A percentile compares a stretch with the other conserved stretches of the same genome.
phyloP scores from a whole-genome alignment of 2,888 invertebrate species.

The Nudaria mundana region DNA sequence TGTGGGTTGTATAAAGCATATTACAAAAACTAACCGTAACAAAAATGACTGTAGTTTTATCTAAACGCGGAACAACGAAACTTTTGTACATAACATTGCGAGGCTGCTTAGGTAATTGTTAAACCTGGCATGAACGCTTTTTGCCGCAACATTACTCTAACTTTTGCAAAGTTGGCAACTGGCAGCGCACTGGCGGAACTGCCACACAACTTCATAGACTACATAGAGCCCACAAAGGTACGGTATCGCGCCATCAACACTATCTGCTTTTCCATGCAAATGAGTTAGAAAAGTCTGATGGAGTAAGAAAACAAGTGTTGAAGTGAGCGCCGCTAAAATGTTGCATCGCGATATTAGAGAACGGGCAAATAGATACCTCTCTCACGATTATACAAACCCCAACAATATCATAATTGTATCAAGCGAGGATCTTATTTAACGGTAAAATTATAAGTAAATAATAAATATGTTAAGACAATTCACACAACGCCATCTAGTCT shows the following conservation, averaged over 20 bases:
- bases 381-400: too few species aligned
- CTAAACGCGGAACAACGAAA: slow-evolving; percentile 47
- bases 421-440: too few species aligned
- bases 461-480: too few species aligned
- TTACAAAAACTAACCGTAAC: neutral
- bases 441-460: too few species aligned
- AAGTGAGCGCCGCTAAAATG: slow-evolving; percentile 42
- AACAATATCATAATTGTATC: too few species aligned
- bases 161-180: slow-evolving; percentile 70
- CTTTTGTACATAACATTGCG: slow-evolving; percentile 50
- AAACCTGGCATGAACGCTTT: slow-evolving; percentile 76
- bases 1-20: too few species aligned
- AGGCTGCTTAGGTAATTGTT: slow-evolving; percentile 77
- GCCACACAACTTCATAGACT: slow-evolving; percentile 67
- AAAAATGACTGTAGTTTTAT: slow-evolving; percentile 3
- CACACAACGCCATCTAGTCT: too few species aligned
- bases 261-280: slow-evolving; percentile 81
- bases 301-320: slow-evolving; percentile 70
- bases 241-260: slow-evolving; percentile 70
- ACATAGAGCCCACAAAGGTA: slow-evolving; percentile 75
- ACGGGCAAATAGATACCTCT: too few species aligned
- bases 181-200: slow-evolving; percentile 55
- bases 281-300: slow-evolving; percentile 77
- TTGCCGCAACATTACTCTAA: slow-evolving; percentile 76
- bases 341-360: slow-evolving; percentile 21